Conservation (phyloP, 92 coral and sea anemone genomes). For the Hydrozoanthus gracilis region DNA sequence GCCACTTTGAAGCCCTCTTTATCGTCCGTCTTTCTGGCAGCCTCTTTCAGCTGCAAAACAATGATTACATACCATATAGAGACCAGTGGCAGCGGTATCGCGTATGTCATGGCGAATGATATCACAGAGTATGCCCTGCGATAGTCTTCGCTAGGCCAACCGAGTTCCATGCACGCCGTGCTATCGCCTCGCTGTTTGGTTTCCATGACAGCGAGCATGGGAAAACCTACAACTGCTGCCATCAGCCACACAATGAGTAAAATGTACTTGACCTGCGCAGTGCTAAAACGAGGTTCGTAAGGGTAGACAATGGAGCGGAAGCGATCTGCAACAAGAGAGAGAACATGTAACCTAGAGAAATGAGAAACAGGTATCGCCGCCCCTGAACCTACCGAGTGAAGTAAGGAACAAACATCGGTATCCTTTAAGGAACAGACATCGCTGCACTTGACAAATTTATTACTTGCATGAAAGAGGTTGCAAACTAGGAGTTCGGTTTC, state of each 20-base stretch:
- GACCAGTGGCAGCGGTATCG: constrained; percentile 85
- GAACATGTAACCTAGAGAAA: background rate
- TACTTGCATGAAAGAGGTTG: too few relatives aligned
- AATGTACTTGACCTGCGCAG: constrained; percentile 78
- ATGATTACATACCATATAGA: constrained; percentile 79
- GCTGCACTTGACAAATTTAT: too few relatives aligned
- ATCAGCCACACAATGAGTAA: constrained; percentile 80
- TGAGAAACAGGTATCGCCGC: too few relatives aligned
- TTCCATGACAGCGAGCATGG: constrained; percentile 74
- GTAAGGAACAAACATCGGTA: too few relatives aligned
- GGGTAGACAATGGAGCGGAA: constrained; percentile 92
- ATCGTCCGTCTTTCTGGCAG: constrained; percentile 78
- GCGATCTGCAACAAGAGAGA: constrained; percentile 73
- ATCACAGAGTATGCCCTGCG: constrained; percentile 65
- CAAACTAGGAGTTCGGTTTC: too few relatives aligned
- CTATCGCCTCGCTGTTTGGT: constrained; percentile 20
- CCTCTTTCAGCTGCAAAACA: constrained; percentile 77
- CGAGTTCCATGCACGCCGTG: constrained; percentile 60
- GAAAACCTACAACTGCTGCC: constrained; percentile 75
- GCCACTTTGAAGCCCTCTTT: constrained; percentile 88
- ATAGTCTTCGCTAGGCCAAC: constrained; percentile 80
- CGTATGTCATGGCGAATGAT: constrained; percentile 89
- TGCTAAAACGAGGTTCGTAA: constrained; percentile 84
- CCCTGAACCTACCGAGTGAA: too few relatives aligned
- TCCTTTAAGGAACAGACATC: too few relatives aligned